These are phyloP conservation scores for Steatornis caripensis DNA, from an alignment of 2,113 vertebrate species.

Conservation along the genomic window DNA sequence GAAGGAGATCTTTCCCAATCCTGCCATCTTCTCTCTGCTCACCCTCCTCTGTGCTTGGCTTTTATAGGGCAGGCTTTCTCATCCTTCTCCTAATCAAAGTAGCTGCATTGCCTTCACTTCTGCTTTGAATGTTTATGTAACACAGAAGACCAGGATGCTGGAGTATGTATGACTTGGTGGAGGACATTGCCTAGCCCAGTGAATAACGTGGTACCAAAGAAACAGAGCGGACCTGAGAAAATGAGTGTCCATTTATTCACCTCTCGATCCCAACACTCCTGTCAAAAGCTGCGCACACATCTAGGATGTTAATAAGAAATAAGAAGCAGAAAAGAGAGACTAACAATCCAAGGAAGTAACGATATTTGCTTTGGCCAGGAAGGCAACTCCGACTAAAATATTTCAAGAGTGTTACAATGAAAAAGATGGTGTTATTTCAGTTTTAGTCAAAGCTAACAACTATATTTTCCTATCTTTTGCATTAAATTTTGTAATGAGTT, in stretches of 20 bases:
- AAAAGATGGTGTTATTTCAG: not conserved
- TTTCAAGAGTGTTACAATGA: not conserved
- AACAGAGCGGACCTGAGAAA: not conserved
- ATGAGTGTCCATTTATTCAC: not conserved
- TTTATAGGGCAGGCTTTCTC: not conserved
- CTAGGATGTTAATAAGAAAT: not conserved
- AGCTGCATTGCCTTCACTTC: not conserved
- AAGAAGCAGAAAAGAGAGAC: not conserved
- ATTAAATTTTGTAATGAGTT: not conserved
- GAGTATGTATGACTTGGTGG: not conserved
- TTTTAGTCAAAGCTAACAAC: not conserved
- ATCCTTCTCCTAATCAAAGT: not conserved
- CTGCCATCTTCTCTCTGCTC: not conserved
- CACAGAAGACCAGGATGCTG: not conserved
- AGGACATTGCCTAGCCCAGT: not conserved
- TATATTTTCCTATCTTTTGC: not conserved
- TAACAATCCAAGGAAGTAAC: not conserved
- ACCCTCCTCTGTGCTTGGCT: not conserved
- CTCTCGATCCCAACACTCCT: not conserved
- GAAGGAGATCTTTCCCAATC: not conserved
- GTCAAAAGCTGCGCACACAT: not conserved
- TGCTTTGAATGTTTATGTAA: not conserved
- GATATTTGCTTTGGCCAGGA: not conserved
- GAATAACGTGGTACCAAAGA: not conserved
- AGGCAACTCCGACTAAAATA: not conserved